Conservation (phyloP, 2,888 invertebrate species). For the Tenthredo mesomela region DNA sequence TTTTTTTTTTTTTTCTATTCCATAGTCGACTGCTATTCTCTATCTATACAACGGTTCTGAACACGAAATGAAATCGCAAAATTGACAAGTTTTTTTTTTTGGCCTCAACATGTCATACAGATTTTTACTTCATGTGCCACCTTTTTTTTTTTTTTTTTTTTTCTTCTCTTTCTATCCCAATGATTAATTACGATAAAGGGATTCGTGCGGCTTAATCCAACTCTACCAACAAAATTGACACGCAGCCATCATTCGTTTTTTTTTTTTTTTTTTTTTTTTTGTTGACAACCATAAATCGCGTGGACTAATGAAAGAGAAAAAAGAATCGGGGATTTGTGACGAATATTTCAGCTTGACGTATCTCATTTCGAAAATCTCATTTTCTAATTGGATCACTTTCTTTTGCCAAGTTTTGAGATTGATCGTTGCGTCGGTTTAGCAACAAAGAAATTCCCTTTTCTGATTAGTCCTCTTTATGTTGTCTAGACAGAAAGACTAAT, state of each 20-base stretch:
- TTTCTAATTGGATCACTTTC: too few species aligned
- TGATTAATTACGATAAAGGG: neutral
- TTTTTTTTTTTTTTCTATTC: neutral
- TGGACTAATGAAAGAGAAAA: neutral
- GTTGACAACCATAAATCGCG: neutral
- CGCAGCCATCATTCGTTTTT: neutral
- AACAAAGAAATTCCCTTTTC: too few species aligned
- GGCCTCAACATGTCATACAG: neutral
- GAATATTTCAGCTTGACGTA: neutral
- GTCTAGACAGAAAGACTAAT: too few species aligned
- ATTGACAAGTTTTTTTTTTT: neutral
- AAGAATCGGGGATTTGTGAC: neutral
- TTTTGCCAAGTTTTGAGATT: too few species aligned
- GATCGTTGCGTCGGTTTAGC: too few species aligned
- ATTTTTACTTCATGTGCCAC: neutral
- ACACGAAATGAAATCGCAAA: neutral
- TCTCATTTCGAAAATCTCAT: neutral
- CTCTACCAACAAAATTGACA: neutral
- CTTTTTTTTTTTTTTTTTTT: neutral
- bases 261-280: neutral
- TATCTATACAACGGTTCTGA: neutral
- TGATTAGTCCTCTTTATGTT: too few species aligned
- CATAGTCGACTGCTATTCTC: neutral
- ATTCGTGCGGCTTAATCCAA: constrained; percentile 3
- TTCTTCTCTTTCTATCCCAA: neutral